These are phyloP conservation scores for Nysson spinosus DNA, from an alignment of 2,888 invertebrate species.

Conservation along the genomic window DNA sequence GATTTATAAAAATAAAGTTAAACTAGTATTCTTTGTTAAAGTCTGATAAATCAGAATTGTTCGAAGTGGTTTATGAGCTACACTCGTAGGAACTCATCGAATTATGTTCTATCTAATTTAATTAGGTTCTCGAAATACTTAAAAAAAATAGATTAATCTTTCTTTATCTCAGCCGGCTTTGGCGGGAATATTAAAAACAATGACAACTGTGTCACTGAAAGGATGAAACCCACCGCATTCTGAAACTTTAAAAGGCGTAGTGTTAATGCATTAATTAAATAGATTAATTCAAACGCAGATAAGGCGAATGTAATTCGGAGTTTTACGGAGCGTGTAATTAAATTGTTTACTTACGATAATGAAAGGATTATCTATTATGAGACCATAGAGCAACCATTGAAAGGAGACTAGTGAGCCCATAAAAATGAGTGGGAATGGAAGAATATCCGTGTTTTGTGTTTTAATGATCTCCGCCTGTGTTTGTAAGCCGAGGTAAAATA, in stretches of 20 bases:
- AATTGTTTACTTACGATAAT: constrained; percentile 85
- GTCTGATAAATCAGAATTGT: too few relatives aligned
- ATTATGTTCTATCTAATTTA: too few relatives aligned
- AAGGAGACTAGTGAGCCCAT: constrained; percentile 88
- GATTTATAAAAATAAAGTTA: too few relatives aligned
- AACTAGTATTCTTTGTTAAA: too few relatives aligned
- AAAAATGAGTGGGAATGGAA: constrained; percentile 93
- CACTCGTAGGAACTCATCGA: too few relatives aligned
- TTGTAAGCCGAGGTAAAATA: neutral
- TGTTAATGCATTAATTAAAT: neutral
- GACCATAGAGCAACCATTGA: constrained; percentile 90
- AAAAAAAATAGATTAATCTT: constrained; percentile 23
- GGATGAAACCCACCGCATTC: constrained; percentile 82
- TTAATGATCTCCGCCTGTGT: constrained; percentile 85
- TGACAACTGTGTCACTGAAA: constrained; percentile 83
- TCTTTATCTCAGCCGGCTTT: constrained; percentile 45
- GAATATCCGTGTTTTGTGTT: constrained; percentile 89
- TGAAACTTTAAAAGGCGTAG: constrained; percentile 81
- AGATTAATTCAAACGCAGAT: neutral
- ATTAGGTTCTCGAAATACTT: too few relatives aligned
- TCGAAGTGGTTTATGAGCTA: too few relatives aligned
- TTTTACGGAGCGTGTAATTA: too few relatives aligned
- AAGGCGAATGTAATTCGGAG: too few relatives aligned
- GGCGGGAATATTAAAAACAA: constrained; percentile 85
- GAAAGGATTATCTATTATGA: constrained; percentile 86